Base-by-base conservation (phyloP, 2,888 invertebrate species). In the Luperina testacea region DNA sequence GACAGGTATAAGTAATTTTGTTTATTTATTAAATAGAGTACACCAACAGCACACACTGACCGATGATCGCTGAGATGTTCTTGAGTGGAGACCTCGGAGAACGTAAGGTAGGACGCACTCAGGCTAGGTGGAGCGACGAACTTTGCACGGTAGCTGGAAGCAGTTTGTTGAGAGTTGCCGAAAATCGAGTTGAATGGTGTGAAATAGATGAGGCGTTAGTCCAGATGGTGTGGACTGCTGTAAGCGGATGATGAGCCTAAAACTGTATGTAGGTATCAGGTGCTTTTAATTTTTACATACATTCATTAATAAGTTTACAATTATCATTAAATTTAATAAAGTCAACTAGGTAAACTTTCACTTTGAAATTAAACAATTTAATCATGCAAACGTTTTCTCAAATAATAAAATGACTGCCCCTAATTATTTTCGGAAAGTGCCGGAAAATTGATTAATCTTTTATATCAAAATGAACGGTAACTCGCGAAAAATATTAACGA, bases 401-500 rank as follows among this genome's bases (percentile, higher is more conserved):
- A 85, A 64, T 51, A 71, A 48, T 53, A 20, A 65, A 77, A 72
- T 48, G 65, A 65, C 59, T 27, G n/a, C 45, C 20, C 20, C 32
- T 73, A 64, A 78, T 85, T 74, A 76, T 32, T 76, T 70, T 48
- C 38, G 3, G 32, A 42, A 51, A 57, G 32, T 51, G 72, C 42
- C 38, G 78, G 53, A 65, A 84, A 78, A 63, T 67, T 65, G n/a
- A 86, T 78, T 64, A 75, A 77, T 73, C 11, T 73, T 68, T 86
- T 57, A 74, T 72, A 77, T 72, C 61, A 48, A 64, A 86, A 84
- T 86, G 74, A 79, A 84, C 63, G 57, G 51, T 72, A 57, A 78
- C 67, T 78, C 51, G 45, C 9, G 63, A 65, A 82, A 73, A 83
- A 75, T 51, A 86, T 79, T 72, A 74, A 27, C 53, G 48, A 20